A percentile compares a stretch with the other conserved stretches of the same genome.
Evolutionary conservation across 1,140 invertebrate species (phyloP).

Genomic region (Metaphire vulgaris): DNA sequence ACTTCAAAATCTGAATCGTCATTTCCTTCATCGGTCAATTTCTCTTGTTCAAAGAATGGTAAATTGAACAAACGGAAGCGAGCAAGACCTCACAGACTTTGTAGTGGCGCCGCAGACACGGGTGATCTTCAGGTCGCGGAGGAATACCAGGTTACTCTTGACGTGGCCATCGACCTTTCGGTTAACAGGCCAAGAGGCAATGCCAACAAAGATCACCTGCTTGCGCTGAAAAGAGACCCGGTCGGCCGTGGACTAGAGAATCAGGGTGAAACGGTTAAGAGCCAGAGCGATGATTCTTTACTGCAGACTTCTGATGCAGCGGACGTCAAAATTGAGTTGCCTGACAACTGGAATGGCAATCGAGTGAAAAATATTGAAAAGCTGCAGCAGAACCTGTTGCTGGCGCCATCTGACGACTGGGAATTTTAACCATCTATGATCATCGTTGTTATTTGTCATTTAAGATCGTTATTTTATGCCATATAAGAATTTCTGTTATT

Average conservation of each 20-base stretch:
- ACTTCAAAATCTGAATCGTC: neutral
- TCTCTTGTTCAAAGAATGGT: neutral
- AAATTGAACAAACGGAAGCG: constrained; percentile 12
- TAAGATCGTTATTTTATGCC: too few species aligned
- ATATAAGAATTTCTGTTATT: neutral
- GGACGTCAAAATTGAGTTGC: neutral
- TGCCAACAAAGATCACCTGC: neutral
- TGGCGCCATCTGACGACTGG: neutral
- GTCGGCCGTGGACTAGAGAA: neutral
- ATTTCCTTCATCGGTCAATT: too few species aligned
- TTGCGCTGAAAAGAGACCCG: too few species aligned
- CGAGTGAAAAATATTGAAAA: neutral
- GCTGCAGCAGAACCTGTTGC: neutral
- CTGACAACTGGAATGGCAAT: neutral
- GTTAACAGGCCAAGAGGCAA: neutral
- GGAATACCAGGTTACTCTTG: neutral
- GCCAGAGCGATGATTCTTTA: neutral
- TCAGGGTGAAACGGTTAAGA: neutral
- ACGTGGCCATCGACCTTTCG: neutral
- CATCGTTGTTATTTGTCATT: neutral
- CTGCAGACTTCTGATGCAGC: neutral
- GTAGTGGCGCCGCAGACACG: neutral
- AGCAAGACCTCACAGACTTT: constrained; percentile 6
- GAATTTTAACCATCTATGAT: neutral
- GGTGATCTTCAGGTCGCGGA: neutral